Percentiles rank a stretch among this genome's conserved stretches.
These are phyloP conservation scores for Sorex araneus DNA, from an alignment of 2,113 vertebrate species.

Conservation along the genomic window DNA sequence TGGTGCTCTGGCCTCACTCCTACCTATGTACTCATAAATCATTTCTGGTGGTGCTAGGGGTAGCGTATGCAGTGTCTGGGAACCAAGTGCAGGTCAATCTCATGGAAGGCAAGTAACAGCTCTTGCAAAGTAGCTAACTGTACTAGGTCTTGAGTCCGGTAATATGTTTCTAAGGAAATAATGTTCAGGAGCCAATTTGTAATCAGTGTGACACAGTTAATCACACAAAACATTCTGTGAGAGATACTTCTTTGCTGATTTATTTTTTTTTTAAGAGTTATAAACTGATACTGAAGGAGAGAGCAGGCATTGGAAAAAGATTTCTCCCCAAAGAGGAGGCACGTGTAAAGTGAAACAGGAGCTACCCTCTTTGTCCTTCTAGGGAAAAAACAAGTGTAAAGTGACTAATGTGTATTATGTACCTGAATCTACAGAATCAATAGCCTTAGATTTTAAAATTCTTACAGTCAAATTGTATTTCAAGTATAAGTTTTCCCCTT, in stretches of 20 bases:
- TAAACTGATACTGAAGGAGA: not conserved
- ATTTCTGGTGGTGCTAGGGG: too few species aligned
- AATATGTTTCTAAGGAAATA: slow-evolving; percentile 25
- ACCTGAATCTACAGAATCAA: not conserved
- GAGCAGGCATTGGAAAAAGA: not conserved
- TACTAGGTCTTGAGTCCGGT: not conserved
- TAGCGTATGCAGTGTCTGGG: too few species aligned
- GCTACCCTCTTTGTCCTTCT: not conserved
- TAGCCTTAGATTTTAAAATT: not conserved
- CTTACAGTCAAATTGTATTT: not conserved
- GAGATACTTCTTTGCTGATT: slow-evolving; percentile 6
- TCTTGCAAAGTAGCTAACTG: too few species aligned
- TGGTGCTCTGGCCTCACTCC: too few species aligned
- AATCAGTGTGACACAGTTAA: slow-evolving; percentile 37
- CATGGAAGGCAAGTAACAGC: too few species aligned
- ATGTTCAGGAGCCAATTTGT: slow-evolving; percentile 46
- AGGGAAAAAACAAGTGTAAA: not conserved
- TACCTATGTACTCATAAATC: too few species aligned
- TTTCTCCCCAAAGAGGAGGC: not conserved
- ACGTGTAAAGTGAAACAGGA: not conserved
- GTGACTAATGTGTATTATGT: not conserved
- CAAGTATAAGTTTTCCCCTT: not conserved
- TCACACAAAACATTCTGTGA: slow-evolving; percentile 16
- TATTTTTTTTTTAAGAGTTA: not conserved
- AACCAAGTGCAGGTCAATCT: too few species aligned